These are phyloP conservation scores for Camarhynchus parvulus DNA, from an alignment of 2,113 vertebrate genomes.

Conservation along the genomic window DNA sequence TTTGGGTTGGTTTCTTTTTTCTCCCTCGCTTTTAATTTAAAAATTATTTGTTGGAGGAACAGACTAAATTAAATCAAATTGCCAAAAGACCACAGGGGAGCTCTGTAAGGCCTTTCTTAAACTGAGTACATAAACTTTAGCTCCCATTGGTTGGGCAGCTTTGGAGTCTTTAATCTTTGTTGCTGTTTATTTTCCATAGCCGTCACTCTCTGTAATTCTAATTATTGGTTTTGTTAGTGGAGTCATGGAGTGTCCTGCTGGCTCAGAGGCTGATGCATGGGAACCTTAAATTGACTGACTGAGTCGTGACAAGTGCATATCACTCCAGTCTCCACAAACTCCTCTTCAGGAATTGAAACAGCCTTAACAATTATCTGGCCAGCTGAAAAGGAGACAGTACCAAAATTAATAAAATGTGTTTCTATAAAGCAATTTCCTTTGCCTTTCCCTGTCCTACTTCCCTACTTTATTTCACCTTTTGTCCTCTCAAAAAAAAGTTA, in stretches of 20 bases:
- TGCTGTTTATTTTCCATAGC: conserved; percentile 69
- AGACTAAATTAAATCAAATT: conserved; percentile 64
- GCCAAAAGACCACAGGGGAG: conserved; percentile 39
- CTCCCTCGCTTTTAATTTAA: conserved; percentile 37
- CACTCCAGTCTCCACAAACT: neutral
- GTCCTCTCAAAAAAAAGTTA: conserved; percentile 53
- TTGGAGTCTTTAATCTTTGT: conserved; percentile 50
- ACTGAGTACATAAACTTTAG: conserved; percentile 28
- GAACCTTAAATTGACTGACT: conserved; percentile 33
- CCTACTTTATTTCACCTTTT: conserved; percentile 53
- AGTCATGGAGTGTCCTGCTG: conserved; percentile 46
- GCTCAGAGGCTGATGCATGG: conserved; percentile 15
- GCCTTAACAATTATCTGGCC: conserved; percentile 38
- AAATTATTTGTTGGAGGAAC: conserved; percentile 53
- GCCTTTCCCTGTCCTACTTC: conserved; percentile 28
- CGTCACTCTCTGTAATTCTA: conserved; percentile 50
- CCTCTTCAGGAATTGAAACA: conserved; percentile 43
- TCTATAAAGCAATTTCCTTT: conserved; percentile 66
- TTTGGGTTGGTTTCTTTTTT: neutral
- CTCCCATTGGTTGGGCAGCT: conserved; percentile 8
- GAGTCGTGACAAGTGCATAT: conserved; percentile 24
- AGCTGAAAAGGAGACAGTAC: conserved; percentile 53
- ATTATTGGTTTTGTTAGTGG: conserved; percentile 51
- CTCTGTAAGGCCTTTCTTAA: conserved; percentile 23
- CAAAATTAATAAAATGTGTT: conserved; percentile 70